Percentiles rank a stretch among this genome's conserved stretches.
Conservation (phyloP, 2,113 vertebrate species). For the Podilymbus podiceps region DNA sequence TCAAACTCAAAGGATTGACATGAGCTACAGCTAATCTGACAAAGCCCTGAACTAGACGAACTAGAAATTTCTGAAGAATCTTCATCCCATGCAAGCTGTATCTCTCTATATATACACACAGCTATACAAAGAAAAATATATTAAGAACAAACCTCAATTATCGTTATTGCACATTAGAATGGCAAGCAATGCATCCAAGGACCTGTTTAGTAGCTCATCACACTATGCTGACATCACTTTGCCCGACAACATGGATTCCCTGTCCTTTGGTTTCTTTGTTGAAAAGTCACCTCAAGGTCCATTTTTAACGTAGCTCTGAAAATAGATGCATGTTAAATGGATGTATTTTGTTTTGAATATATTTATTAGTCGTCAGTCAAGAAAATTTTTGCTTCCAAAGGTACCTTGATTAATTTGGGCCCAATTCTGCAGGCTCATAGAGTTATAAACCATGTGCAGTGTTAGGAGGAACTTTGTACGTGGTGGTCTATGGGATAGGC, state of each 20-base stretch:
- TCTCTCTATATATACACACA: background rate
- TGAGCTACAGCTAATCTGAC: conserved; percentile 12
- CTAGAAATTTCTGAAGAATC: background rate
- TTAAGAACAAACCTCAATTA: conserved; percentile 10
- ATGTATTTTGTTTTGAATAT: conserved; percentile 6
- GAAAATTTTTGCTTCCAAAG: conserved; percentile 36
- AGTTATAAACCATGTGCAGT: background rate
- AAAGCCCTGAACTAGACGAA: conserved; percentile 26
- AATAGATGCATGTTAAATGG: conserved; percentile 36
- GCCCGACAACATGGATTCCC: conserved; percentile 4
- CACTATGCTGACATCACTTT: background rate
- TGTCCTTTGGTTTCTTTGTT: background rate
- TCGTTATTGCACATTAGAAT: background rate
- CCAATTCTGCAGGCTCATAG: background rate
- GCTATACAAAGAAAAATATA: background rate
- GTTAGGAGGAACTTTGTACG: background rate
- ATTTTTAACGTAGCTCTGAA: conserved; percentile 51
- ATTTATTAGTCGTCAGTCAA: background rate
- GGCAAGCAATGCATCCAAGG: conserved; percentile 23
- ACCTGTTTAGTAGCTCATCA: background rate
- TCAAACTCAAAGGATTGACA: conserved; percentile 25
- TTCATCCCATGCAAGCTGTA: conserved; percentile 6
- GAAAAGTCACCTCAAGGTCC: background rate
- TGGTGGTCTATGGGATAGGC: background rate
- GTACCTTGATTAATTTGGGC: background rate